Evolutionary conservation across 2,113 vertebrate species (phyloP), one percentile per base, ranked within the genome.

Genomic region (Damaliscus lunatus): DNA sequence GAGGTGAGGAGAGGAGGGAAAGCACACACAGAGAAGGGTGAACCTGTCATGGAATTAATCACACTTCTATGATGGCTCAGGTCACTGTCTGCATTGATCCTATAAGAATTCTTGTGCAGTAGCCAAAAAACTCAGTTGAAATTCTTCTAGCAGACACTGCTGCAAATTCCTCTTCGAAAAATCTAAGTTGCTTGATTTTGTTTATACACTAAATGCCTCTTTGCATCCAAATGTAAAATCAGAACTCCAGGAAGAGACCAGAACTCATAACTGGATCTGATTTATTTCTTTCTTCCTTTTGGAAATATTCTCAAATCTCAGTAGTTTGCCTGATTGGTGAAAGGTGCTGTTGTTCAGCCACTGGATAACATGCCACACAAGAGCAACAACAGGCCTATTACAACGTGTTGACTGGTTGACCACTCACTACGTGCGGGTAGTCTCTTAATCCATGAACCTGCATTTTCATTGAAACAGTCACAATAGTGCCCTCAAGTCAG

Each of bases 61-160:
- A 7, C 1, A 4, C 15, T 50, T 57, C n/a, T 59, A 9, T 64
- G 14, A 33, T 31, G 3, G 21, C 48, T 29, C 33, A 25, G 74
- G 31, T 16, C 10, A 7, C 31, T 36, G 7, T 67, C 60, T 78
- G 19, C 43, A 33, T 4, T 1, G 29, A 74, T 62, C 33, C 31
- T 57, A 33, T 10, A 21, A 46, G 88, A 80, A 87, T 33, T 84
- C 57, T 21, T 1, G 10, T 6, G 15, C 3, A 7, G 40, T 31
- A 23, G 52, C 43, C 87, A 96, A 89, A 91, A 53, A 91, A 53
- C 48, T 52, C 40, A n/a, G 25, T n/a, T 62, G 33, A 84, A 97
- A 84, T 29, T 80, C 78, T 94, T 82, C 82, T 48, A 78, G 53
- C 55, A 93, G 77, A 60, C 64, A 57, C n/a, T 40, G 3, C 53